Conservation (phyloP, 2,888 invertebrate genomes). For the Odontomyia ornata region DNA sequence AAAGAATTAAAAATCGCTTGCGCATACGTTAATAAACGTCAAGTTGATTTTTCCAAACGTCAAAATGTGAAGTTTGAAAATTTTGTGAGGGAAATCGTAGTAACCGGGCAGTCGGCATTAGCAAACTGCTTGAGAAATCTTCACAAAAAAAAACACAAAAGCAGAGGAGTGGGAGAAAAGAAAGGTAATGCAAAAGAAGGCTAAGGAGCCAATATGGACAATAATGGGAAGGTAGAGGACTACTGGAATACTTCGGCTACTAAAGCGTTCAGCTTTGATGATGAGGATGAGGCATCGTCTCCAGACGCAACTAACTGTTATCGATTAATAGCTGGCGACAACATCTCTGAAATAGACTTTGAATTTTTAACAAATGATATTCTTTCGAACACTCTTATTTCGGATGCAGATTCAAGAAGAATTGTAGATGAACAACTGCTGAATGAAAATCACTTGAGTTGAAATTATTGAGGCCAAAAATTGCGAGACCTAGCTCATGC, state of each 20-base stretch:
- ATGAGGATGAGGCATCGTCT: slow-evolving; percentile 69
- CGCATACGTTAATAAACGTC: no score
- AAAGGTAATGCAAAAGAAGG: no score
- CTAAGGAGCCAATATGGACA: slow-evolving; percentile 52
- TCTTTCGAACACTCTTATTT: slow-evolving; percentile 60
- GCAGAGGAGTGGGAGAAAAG: no score
- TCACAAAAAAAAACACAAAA: no score
- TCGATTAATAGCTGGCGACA: slow-evolving; percentile 54
- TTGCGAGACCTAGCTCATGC: slow-evolving; percentile 54
- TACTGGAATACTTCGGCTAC: slow-evolving; percentile 82
- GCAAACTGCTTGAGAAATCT: no score
- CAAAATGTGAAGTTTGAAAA: no score
- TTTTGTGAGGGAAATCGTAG: no score
- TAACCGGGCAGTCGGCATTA: no score
- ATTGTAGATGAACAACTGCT: slow-evolving; percentile 68
- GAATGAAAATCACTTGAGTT: slow-evolving; percentile 64
- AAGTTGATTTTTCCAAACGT: no score
- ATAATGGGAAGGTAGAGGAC: slow-evolving; percentile 70
- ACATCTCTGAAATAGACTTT: slow-evolving; percentile 61
- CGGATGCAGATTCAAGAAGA: slow-evolving; percentile 58
- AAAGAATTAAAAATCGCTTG: no score
- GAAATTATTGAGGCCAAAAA: slow-evolving; percentile 57
- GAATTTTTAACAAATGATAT: slow-evolving; percentile 59
- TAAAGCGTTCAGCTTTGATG: slow-evolving; percentile 80
- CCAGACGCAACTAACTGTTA: slow-evolving; percentile 42